These are phyloP conservation scores for Spermophilus dauricus DNA, from an alignment of 2,113 vertebrate species.

Conservation along the genomic window DNA sequence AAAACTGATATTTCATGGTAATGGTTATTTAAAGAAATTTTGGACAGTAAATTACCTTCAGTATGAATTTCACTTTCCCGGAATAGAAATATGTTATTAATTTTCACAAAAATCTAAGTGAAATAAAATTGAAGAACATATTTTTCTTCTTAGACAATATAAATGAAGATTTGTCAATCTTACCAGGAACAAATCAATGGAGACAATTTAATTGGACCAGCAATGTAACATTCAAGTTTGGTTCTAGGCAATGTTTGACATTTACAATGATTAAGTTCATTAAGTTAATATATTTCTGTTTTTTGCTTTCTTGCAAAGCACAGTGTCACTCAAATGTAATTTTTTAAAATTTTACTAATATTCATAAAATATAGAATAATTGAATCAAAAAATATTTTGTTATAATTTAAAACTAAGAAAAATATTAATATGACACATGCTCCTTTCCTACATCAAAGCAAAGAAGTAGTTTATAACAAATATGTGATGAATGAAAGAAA, in stretches of 20 bases:
- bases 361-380: conserved; percentile 31
- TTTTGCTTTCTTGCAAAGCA: background rate
- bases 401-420: background rate
- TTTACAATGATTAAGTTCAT: background rate
- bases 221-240: conserved; percentile 18
- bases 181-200: background rate
- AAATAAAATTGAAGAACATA: background rate
- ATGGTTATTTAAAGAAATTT: background rate
- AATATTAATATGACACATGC: background rate
- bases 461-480: background rate
- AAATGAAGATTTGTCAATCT: background rate
- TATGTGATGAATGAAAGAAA: background rate
- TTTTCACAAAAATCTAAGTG: background rate
- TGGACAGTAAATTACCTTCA: background rate
- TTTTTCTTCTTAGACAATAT: background rate
- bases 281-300: background rate
- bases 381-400: conserved; percentile 7
- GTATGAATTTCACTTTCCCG: background rate
- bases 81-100: background rate
- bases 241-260: background rate
- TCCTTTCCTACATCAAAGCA: background rate
- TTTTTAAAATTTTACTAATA: background rate
- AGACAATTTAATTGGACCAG: background rate
- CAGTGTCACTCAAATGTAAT: background rate
- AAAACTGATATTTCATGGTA: background rate